Evolutionary conservation across 30 jellyfish, hydroid and myxozoan species (phyloP), one percentile per base, ranked within the genome.

Genomic region (Pseudorhiza aurosa): DNA sequence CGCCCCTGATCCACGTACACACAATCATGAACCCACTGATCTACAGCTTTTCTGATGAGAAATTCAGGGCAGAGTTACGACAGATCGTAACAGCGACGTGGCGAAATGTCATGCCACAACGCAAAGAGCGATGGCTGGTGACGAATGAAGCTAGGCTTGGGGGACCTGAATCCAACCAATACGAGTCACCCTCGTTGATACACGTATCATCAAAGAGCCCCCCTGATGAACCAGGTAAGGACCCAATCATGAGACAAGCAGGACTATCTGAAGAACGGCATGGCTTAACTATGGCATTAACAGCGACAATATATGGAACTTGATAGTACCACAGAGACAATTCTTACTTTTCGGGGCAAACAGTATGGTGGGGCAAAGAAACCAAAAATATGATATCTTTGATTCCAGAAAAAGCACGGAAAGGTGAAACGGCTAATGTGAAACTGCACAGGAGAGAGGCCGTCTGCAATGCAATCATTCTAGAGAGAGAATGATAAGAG

Each of bases 1-100:
- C 87, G 0, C 77, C 94, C 17, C 94, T 82, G 19, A 71, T 82
- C 19, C 82, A 82, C 70, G 17, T 82, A n/a, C 94, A 82, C 37
- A 36, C 82, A 0, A 65, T 86, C 32, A 37, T 69, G 42, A 82
- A 82, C 71, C 94, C 94, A 8, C 17, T 82, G 17, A 82, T 82
- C 22, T 82, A 82, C 71, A 58, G 82, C 26, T 47, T 82, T 49
- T 40, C 86, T 42, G 94, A 82, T 55, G 65, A 67, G 37, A 67
- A 46, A 58, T 55, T 63, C 62, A 28, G 94, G 15, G 39, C 49
- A 2, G 83, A 49, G n/a, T 46, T 70, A 51, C 24, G 57, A 6
- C 67, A 45, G 51, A 44, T 47, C 42, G 83, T 11, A 29, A 10
- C 72, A 0, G 0, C 1, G 0, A 32, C 29, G 1, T 46, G 67